Evolutionary conservation across 2,113 vertebrate genomes (phyloP), one percentile per base, ranked within the genome.

Genomic region (Phaethornis superciliosus): DNA sequence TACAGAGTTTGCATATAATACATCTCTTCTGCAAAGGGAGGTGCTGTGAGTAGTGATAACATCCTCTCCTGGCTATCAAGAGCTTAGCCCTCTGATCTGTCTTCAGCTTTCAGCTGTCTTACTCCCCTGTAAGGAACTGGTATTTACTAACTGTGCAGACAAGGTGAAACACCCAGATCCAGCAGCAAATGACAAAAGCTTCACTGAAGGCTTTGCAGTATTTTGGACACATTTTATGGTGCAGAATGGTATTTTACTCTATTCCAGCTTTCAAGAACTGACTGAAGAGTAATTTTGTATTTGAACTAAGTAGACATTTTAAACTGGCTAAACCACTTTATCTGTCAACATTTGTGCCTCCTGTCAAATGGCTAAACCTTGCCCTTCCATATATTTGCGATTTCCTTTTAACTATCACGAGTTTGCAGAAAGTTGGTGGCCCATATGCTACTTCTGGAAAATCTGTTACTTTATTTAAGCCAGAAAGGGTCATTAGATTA

Each of bases 171-270:
- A 5, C 15, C 1, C 1, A 19, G 21, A 58, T 22, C 63, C 55
- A 24, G 0, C 0, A 7, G 37, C 46, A 74, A 55, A 70, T 0
- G 0, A 5, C 40, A 42, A 30, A 52, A 70, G 40, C 60, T 75
- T 37, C 60, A 14, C 2, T 0, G 0, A 63, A 63, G 67, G 11
- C 55, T 72, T n/a, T 20, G 35, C 17, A 44, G 67, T 35, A 10
- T 33, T 82, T 80, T 80, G 14, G 51, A 47, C 23, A 11, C 32
- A 3, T 69, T 49, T 54, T 28, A 7, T 49, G 30, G 47, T 70
- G n/a, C 51, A 54, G n/a, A 44, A 46, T 6, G 19, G 21, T 46
- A 10, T 26, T 69, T 77, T 64, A 15, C 46, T 47, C 30, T 64
- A n/a, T 23, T 51, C 64, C 49, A 23, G 35, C 77, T 81, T 86